Evolutionary conservation across 2,888 invertebrate genomes (phyloP).

Genomic region (Epicampocera succincta): DNA sequence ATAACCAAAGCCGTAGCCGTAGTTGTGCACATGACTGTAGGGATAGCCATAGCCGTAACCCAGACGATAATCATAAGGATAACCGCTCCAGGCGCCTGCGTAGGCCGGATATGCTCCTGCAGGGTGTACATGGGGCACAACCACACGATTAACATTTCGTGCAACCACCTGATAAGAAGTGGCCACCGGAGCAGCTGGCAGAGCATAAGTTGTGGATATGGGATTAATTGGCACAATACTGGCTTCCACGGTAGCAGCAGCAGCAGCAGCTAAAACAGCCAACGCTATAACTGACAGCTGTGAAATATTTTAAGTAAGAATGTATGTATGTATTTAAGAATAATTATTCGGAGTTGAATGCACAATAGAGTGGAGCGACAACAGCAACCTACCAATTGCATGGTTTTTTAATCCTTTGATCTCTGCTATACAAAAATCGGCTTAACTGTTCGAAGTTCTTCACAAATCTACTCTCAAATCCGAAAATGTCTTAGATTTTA

Average conservation of each 20-base stretch:
- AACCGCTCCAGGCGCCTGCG: constrained; percentile 50
- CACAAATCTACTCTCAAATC: constrained; percentile 16
- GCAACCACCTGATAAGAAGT: constrained; percentile 77
- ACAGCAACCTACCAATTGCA: constrained; percentile 55
- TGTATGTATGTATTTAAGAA: too few species aligned
- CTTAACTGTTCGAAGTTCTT: constrained; percentile 28
- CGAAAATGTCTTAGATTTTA: constrained; percentile 12
- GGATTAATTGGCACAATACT: constrained; percentile 55
- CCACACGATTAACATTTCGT: constrained; percentile 76
- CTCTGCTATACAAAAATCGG: background rate
- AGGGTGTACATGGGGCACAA: constrained; percentile 71
- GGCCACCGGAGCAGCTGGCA: constrained; percentile 71
- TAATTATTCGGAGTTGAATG: too few species aligned
- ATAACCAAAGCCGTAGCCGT: constrained; percentile 71
- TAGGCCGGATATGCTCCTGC: constrained; percentile 61
- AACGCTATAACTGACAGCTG: constrained; percentile 33
- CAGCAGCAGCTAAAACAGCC: constrained; percentile 16
- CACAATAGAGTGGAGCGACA: too few species aligned
- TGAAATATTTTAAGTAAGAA: background rate
- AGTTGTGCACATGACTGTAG: constrained; percentile 65
- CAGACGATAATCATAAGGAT: constrained; percentile 60
- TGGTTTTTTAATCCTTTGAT: constrained; percentile 32
- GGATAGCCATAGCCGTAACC: constrained; percentile 68
- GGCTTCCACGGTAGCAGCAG: constrained; percentile 2
- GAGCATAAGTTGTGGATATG: constrained; percentile 58